These are phyloP conservation scores for Nymphalis c-album DNA, from an alignment of 2,888 invertebrate genomes.

Conservation along the genomic window DNA sequence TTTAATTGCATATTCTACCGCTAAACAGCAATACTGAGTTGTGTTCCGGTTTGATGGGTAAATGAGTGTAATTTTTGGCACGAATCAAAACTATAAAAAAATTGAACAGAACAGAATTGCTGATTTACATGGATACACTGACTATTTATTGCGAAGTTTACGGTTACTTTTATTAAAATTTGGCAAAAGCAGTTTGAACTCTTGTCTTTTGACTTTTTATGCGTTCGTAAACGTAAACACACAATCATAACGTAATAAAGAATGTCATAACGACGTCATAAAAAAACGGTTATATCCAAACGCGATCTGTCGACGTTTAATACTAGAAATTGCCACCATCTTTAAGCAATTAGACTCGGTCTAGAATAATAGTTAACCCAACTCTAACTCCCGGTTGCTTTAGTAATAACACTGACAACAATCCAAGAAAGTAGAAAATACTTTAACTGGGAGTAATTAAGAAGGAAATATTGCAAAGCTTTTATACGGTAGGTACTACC, in stretches of 20 bases:
- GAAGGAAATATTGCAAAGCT: neutral
- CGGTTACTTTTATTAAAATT: too few species aligned
- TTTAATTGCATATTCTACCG: too few species aligned
- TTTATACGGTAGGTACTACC: too few species aligned
- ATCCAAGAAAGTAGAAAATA: neutral
- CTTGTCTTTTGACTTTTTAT: neutral
- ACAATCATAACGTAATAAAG: neutral
- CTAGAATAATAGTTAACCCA: neutral
- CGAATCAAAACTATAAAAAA: too few species aligned
- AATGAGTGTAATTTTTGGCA: too few species aligned
- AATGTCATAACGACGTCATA: neutral
- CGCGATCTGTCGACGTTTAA: constrained; percentile 12
- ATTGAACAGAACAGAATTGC: too few species aligned
- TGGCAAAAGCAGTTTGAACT: neutral
- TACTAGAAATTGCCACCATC: constrained; percentile 16
- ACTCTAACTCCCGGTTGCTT: neutral
- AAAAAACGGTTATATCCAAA: constrained; percentile 8
- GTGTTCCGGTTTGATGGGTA: too few species aligned
- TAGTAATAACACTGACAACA: neutral
- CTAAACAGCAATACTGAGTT: too few species aligned
- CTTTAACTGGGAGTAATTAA: constrained; percentile 2
- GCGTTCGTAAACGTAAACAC: neutral
- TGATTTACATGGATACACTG: too few species aligned
- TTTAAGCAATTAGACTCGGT: constrained; percentile 11
- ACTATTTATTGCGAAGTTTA: too few species aligned